Evolutionary conservation across 2,797 vertebrate genomes (phyloP).

Genomic region (Lophius americanus): DNA sequence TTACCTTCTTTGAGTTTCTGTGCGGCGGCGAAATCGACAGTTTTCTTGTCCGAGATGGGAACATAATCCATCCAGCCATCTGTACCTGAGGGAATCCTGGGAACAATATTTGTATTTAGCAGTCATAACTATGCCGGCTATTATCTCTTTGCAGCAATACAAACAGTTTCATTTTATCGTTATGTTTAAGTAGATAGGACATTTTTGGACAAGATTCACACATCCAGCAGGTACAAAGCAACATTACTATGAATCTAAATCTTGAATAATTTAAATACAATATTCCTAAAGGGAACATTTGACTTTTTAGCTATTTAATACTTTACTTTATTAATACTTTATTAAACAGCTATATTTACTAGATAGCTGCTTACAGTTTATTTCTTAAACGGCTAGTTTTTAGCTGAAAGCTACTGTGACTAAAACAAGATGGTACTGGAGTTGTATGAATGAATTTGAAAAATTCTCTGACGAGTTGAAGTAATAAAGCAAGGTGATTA

Average conservation of each 20-base stretch:
- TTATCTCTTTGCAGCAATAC: background rate
- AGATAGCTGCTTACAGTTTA: background rate
- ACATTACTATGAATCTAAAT: background rate
- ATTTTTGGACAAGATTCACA: background rate
- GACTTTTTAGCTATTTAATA: background rate
- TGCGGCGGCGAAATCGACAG: slow-evolving; percentile 53
- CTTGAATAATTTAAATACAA: background rate
- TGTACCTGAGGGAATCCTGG: slow-evolving; percentile 88
- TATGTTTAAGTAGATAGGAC: background rate
- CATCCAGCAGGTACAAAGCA: background rate
- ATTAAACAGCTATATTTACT: background rate
- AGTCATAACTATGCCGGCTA: too few relatives aligned
- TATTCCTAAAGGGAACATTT: background rate
- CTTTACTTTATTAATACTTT: background rate
- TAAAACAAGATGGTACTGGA: too few relatives aligned
- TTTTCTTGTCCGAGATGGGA: slow-evolving; percentile 85
- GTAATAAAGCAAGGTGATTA: too few relatives aligned
- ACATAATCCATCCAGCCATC: slow-evolving; percentile 85
- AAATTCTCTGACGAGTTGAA: too few relatives aligned
- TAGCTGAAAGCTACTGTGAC: background rate
- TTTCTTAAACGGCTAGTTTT: background rate
- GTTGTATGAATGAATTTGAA: too few relatives aligned
- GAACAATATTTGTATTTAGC: background rate
- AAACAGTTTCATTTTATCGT: background rate
- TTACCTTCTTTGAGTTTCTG: slow-evolving; percentile 88